Evolutionary conservation across 1,140 invertebrate species (phyloP), one percentile per base, ranked within the genome.

Genomic region (Oreohelix idahoensis): DNA sequence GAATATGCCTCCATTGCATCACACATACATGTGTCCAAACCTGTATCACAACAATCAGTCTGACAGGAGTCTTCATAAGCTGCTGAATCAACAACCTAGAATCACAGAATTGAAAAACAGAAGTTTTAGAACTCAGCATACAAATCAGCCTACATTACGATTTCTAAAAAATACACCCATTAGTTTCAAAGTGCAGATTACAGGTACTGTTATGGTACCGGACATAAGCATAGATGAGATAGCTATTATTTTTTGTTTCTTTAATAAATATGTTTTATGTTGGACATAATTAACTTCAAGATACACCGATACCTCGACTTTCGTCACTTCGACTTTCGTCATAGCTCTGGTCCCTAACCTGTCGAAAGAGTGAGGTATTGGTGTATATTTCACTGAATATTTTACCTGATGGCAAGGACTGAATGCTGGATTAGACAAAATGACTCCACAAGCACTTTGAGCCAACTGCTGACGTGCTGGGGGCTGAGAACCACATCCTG

Each of bases 1-100:
- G 96, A 95, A 88, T 96, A 96, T 78, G 96, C 95, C 4, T 95
- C 94, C 75, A 97, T 94, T 1, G 95, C 95, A 71, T 95, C 94
- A 88, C 97, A 98, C 0, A 95, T 95, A 88, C 96, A 97, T 15
- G 86, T 71, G 42, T 87, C 79, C 1, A 66, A 49, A 35, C 78
- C 83, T 45, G 81, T 13, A 23, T 91, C 88, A 85, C 96, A 97
- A 89, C 95, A 97, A 89, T 97, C 96, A 92, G 94, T 95, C 83
- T 94, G 93, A 88, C 96, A 97, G 2, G 95, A 94, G 88, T 95
- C 93, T 26, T 92, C 88, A 76, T 92, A 94, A 32, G 87, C 79
- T 38, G 84, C 85, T 0, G 91, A 89, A 83, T 91, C 89, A 5
- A 93, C 89, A n/a, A 93, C 13, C 94, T 94, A 93, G 93, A 83